Conservation (phyloP, 2,888 invertebrate species). For the Podabrus alpinus region DNA sequence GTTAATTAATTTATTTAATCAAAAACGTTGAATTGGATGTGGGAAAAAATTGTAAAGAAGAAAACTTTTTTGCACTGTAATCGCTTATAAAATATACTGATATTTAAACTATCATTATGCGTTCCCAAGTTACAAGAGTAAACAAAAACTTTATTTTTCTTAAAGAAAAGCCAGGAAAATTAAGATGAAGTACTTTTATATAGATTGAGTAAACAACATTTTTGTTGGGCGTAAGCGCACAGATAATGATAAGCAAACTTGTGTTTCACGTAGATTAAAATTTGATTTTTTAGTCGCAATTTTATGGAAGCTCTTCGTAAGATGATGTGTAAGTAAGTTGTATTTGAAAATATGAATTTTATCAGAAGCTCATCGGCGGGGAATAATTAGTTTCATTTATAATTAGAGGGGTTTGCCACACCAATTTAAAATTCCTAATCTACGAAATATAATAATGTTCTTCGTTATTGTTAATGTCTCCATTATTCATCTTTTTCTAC, state of each 20-base stretch:
- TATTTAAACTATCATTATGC: slow-evolving; percentile 1
- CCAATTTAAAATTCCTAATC: too few relatives aligned
- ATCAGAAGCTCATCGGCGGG: too few relatives aligned
- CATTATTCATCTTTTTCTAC: too few relatives aligned
- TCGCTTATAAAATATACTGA: not conserved
- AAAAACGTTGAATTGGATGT: not conserved
- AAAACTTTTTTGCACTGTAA: not conserved
- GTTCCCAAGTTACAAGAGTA: not conserved
- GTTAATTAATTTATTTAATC: not conserved
- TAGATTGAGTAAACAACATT: not conserved
- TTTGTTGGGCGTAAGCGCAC: not conserved
- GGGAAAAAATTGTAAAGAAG: not conserved
- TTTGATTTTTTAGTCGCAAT: not conserved
- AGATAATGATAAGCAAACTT: not conserved
- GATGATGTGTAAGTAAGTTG: not conserved
- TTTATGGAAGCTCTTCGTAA: not conserved
- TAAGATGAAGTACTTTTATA: not conserved
- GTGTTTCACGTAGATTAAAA: not conserved
- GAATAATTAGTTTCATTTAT: too few relatives aligned
- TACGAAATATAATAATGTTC: too few relatives aligned
- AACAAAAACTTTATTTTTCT: not conserved
- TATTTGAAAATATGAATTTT: not conserved
- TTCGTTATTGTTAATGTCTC: too few relatives aligned
- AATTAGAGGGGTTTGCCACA: not conserved
- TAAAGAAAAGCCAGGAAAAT: not conserved